Evolutionary conservation across 2,888 invertebrate species (phyloP).

Genomic region (Lasius fuliginosus): DNA sequence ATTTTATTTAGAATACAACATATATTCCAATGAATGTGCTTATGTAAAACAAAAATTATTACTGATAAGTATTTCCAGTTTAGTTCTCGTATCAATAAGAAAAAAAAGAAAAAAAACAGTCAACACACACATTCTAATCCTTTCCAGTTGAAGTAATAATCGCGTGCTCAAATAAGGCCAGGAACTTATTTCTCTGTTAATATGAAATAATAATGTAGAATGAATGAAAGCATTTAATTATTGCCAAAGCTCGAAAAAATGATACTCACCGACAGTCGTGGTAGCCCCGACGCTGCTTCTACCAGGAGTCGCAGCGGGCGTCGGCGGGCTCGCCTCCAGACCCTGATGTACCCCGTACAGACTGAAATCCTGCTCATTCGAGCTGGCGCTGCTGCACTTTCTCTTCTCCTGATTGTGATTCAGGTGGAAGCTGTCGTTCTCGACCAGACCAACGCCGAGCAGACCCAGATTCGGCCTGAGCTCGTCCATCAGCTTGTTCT

Average conservation of each 20-base stretch:
- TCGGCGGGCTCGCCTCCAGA: conserved; percentile 85
- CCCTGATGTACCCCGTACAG: conserved; percentile 90
- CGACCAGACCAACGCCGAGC: conserved; percentile 92
- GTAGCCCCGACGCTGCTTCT: conserved; percentile 84
- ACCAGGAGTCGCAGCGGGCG: conserved; percentile 83
- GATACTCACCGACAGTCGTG: conserved; percentile 82
- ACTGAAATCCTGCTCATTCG: conserved; percentile 96
- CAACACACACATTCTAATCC: background rate
- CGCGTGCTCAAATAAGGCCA: background rate
- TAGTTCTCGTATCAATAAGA: background rate
- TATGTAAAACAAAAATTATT: background rate
- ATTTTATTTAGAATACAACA: background rate
- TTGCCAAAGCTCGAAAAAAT: background rate
- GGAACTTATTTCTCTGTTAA: background rate
- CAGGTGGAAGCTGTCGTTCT: conserved; percentile 91
- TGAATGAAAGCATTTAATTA: background rate
- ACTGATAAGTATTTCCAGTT: background rate
- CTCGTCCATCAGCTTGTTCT: conserved; percentile 95
- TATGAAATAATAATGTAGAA: background rate
- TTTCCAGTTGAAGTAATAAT: background rate
- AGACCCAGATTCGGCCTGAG: conserved; percentile 94
- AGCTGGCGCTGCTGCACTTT: conserved; percentile 93
- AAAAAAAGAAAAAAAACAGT: background rate
- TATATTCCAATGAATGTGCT: background rate
- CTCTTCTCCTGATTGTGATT: conserved; percentile 87